These are phyloP conservation scores for Erebia palarica DNA, from an alignment of 2,888 invertebrate species.

Conservation along the genomic window DNA sequence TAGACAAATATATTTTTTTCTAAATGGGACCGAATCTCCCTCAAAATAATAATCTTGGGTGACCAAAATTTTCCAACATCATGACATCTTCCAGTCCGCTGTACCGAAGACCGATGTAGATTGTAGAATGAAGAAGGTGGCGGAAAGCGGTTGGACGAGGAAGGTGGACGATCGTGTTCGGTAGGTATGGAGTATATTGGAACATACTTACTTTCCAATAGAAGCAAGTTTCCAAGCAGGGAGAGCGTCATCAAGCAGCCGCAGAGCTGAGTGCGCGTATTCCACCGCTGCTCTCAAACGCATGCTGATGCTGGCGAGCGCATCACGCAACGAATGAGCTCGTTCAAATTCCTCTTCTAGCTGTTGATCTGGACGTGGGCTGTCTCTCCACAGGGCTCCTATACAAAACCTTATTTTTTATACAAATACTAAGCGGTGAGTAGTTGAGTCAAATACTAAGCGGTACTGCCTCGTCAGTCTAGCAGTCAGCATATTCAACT, in stretches of 20 bases:
- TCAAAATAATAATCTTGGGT: too few relatives aligned
- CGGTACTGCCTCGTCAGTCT: too few relatives aligned
- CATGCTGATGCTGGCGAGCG: slow-evolving; percentile 65
- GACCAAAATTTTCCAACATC: too few relatives aligned
- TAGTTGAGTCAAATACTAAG: too few relatives aligned
- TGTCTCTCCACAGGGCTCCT: slow-evolving; percentile 64
- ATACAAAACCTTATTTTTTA: background rate
- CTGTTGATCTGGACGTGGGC: slow-evolving; percentile 56
- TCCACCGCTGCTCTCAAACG: slow-evolving; percentile 68
- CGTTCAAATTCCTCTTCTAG: slow-evolving; percentile 58
- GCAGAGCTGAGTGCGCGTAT: slow-evolving; percentile 64
- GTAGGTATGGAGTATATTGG: background rate
- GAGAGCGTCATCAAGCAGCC: slow-evolving; percentile 65
- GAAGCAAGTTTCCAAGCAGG: slow-evolving; percentile 73
- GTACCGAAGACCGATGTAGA: too few relatives aligned
- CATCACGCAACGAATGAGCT: slow-evolving; percentile 64
- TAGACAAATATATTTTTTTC: too few relatives aligned
- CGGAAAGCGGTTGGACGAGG: too few relatives aligned
- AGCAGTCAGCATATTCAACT: too few relatives aligned
- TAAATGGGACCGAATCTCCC: too few relatives aligned
- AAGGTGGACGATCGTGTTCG: background rate
- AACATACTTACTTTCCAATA: slow-evolving; percentile 65
- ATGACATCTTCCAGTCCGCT: too few relatives aligned
- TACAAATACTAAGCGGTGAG: background rate
- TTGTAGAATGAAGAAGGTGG: too few relatives aligned